phyloP scores from a whole-genome alignment of 2,797 vertebrate genomes.

The Adelosebastes latens region DNA sequence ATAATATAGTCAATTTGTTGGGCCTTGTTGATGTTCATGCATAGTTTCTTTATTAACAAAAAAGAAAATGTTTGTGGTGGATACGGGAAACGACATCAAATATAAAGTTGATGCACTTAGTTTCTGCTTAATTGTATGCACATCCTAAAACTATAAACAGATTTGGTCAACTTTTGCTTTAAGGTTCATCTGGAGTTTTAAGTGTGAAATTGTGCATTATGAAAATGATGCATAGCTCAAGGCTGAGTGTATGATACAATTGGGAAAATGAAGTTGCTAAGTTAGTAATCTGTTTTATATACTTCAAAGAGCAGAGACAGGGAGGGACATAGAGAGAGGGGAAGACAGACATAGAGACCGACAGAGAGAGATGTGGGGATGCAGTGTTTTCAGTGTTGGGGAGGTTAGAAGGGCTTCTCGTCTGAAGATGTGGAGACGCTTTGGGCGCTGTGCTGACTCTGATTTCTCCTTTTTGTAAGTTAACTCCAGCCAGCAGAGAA shows the following conservation, averaged over 20 bases:
- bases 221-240: conserved; percentile 31
- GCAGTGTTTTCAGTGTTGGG: background rate
- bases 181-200: conserved; percentile 25
- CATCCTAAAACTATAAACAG: background rate
- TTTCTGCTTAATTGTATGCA: background rate
- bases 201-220: conserved; percentile 22
- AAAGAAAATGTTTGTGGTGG: background rate
- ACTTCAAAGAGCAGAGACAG: conserved; percentile 36
- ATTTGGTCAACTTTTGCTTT: conserved; percentile 19
- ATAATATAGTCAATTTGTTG: background rate
- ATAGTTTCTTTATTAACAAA: background rate
- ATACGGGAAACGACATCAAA: background rate
- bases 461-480: conserved; percentile 18
- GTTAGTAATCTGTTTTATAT: conserved; percentile 43
- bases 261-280: conserved; percentile 32
- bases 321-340: background rate
- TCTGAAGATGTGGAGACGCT: background rate
- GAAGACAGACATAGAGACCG: background rate
- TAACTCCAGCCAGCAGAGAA: conserved; percentile 23
- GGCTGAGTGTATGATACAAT: conserved; percentile 14
- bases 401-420: conserved; percentile 8
- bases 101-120: background rate
- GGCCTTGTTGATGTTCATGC: background rate
- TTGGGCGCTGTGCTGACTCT: conserved; percentile 8
- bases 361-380: background rate